A percentile compares a stretch with the other conserved stretches of the same genome.
These are phyloP conservation scores for Calidris pygmaea DNA, from an alignment of 2,113 vertebrate genomes.

Conservation along the genomic window DNA sequence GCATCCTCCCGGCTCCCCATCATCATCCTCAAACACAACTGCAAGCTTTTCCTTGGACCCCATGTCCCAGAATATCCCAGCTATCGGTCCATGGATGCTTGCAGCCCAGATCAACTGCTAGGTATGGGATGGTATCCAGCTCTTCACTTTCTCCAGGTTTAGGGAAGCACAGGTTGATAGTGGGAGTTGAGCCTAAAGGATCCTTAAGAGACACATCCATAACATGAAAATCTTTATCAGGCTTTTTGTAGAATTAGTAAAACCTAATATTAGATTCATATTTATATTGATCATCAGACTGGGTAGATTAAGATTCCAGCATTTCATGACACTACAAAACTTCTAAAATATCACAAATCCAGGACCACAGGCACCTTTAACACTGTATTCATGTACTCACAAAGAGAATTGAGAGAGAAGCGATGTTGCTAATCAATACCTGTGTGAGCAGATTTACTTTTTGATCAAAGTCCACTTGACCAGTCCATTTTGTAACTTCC, in stretches of 20 bases:
- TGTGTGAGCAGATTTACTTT: constrained; percentile 49
- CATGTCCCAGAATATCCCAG: neutral
- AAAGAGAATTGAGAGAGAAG: neutral
- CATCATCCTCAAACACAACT: neutral
- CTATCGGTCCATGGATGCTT: neutral
- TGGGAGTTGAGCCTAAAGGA: neutral
- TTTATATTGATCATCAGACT: neutral
- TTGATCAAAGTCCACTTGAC: constrained; percentile 57
- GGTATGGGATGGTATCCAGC: neutral
- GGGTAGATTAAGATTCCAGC: neutral
- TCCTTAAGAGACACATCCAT: neutral
- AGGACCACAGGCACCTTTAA: neutral
- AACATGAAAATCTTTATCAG: neutral
- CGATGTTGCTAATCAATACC: constrained; percentile 3
- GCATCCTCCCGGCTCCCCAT: neutral
- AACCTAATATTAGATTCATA: neutral
- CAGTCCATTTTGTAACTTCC: constrained; percentile 20
- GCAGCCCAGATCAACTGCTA: neutral
- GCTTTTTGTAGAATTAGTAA: neutral
- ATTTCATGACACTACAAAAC: neutral
- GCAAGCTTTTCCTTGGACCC: neutral
- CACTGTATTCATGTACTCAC: neutral
- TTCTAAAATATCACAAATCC: neutral
- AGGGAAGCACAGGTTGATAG: neutral
- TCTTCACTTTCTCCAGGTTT: neutral